Percentiles rank a stretch among this genome's conserved stretches.
Conservation (phyloP, 2,113 vertebrate genomes). For the Hippocampus zosterae region DNA sequence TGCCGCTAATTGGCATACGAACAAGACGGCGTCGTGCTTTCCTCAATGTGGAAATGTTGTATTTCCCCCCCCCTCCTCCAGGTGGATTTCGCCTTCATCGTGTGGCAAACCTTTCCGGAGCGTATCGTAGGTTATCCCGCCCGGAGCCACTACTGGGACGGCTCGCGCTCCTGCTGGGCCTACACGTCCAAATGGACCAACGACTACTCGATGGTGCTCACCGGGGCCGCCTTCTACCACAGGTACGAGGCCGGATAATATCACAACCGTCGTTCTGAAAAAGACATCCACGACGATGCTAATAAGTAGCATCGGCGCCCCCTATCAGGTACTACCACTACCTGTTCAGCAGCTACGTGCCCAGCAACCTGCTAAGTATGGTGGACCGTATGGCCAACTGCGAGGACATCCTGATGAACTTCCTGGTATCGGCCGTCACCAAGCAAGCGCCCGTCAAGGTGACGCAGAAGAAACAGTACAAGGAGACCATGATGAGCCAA, state of each 20-base stretch:
- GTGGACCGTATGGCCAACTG: slow-evolving; percentile 76
- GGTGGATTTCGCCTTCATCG: slow-evolving; percentile 78
- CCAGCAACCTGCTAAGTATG: slow-evolving; percentile 61
- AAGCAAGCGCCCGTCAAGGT: slow-evolving; percentile 78
- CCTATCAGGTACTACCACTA: slow-evolving; percentile 73
- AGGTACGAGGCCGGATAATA: slow-evolving; percentile 44
- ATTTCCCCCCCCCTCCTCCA: slow-evolving; percentile 19
- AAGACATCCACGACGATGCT: neutral
- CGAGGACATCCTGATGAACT: slow-evolving; percentile 81
- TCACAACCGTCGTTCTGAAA: neutral
- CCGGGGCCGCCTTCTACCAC: slow-evolving; percentile 79
- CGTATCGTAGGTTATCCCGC: slow-evolving; percentile 77
- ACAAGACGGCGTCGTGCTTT: neutral
- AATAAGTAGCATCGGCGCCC: neutral
- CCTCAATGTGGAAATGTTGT: neutral
- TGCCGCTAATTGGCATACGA: neutral
- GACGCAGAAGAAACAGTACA: slow-evolving; percentile 81
- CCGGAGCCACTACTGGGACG: slow-evolving; percentile 78
- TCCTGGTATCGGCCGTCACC: slow-evolving; percentile 74
- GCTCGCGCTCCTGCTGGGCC: slow-evolving; percentile 69
- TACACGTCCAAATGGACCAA: slow-evolving; percentile 82
- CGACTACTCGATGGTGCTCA: slow-evolving; percentile 79
- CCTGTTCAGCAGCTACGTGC: slow-evolving; percentile 73
- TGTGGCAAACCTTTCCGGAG: slow-evolving; percentile 78
- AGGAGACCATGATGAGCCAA: slow-evolving; percentile 79